Evolutionary conservation across 1,140 invertebrate genomes (phyloP).

Genomic region (Cheumatopsyche charites): DNA sequence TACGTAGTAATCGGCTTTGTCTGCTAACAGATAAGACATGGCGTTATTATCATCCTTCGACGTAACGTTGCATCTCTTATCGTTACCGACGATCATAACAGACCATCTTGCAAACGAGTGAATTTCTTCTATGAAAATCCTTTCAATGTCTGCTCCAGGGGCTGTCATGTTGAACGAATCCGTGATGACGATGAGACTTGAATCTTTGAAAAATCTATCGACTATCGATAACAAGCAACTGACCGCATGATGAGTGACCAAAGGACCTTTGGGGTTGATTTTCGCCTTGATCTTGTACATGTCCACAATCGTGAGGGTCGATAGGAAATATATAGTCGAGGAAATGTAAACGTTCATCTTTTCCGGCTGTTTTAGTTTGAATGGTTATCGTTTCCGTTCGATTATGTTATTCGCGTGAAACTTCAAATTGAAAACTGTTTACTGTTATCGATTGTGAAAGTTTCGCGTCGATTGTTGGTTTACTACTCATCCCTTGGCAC

Average conservation of each 20-base stretch:
- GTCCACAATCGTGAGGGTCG: background rate
- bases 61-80: background rate
- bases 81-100: constrained; percentile 45
- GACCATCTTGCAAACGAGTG: constrained; percentile 50
- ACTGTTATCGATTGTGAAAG: constrained; percentile 7
- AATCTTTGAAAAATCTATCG: constrained; percentile 51
- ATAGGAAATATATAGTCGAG: background rate
- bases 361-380: background rate
- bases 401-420: background rate
- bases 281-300: constrained; percentile 16
- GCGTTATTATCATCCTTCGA: background rate
- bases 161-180: constrained; percentile 50
- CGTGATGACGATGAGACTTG: constrained; percentile 52
- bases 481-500: background rate
- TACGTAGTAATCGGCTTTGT: constrained; percentile 53
- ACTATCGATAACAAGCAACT: constrained; percentile 53
- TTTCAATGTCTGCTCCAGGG: constrained; percentile 51
- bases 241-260: constrained; percentile 51
- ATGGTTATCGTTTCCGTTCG: background rate
- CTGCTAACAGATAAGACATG: constrained; percentile 31
- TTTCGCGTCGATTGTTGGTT: constrained; percentile 11
- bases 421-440: background rate
- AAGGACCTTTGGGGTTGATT: constrained; percentile 52
- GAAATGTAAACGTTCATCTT: background rate
- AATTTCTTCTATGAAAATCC: constrained; percentile 50